Base-by-base conservation (phyloP, 2,888 invertebrate species). In the Dorcus hopei region DNA sequence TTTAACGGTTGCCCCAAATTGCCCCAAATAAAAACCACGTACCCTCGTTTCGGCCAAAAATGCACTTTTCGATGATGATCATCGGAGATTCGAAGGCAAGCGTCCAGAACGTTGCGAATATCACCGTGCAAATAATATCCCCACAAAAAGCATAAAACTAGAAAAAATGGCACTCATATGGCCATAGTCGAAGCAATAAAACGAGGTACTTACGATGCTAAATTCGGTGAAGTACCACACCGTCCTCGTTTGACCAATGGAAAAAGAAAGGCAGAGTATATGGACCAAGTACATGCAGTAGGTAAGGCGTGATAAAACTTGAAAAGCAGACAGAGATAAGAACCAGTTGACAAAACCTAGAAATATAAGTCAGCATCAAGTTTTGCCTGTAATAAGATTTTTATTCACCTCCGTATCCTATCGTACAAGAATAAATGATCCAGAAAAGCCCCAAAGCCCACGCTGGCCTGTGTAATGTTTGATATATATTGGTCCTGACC, bases 201-300 rank as follows among this genome's bases (percentile, higher is more conserved):
- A 7, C 3, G 1, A 33, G 26, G 26, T 4, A 45, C 69, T 65
- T 65, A 76, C 76, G 61, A 69, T 65, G 57, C 61, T 60, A 48
- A 69, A 70, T 61, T 74, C 67, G 9, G 57, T 60, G 38, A 71
- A 67, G 54, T 71, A 67, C 23, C 62, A 58, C 8, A 68, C 62
- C 14, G 65, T 66, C 56, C 71, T 57, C 11, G 62, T 54, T 45
- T 61, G 56, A 7, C 65, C 73, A 14, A 68, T 50, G 38, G 63
- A 64, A 8, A 68, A 48, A 5, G 64, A 42, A 14, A 70, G 60
- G 49, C 82, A 70, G 0, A 79, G 74, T 9, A 80, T 68, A 68
- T 85, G 85, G 0, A 82, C 66, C 9, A 85, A 68, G 63, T 83
- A 85, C 71, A 84, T 79, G 7, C 82, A 82, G 62, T 81, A 85